Percentiles rank a stretch among this genome's conserved stretches.
Evolutionary conservation across 1,140 invertebrate species (phyloP).

Genomic region (Scaptodrosophila lebanonensis): DNA sequence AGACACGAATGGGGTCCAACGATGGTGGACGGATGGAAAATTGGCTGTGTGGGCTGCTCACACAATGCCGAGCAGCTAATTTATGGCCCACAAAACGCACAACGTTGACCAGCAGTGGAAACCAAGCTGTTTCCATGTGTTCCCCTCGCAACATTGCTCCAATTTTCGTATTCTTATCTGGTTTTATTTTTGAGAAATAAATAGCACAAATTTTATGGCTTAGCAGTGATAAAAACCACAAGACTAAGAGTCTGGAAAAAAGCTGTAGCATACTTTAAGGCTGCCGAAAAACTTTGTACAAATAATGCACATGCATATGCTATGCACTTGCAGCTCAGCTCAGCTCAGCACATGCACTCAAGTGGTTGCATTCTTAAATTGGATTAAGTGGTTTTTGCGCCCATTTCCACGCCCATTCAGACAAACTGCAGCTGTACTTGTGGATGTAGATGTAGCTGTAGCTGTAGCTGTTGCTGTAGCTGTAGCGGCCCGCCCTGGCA

Average conservation of each 20-base stretch:
- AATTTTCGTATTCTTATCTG: slow-evolving; percentile 24
- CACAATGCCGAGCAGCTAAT: slow-evolving; percentile 48
- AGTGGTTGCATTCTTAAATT: slow-evolving; percentile 72
- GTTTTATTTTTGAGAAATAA: slow-evolving; percentile 10
- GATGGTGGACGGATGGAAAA: no score
- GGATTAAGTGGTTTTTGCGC: slow-evolving; percentile 62
- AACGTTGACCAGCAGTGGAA: background rate
- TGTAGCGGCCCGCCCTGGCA: slow-evolving; percentile 17
- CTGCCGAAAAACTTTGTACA: slow-evolving; percentile 13
- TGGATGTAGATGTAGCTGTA: no score
- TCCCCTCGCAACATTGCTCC: slow-evolving; percentile 43
- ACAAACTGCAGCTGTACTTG: background rate
- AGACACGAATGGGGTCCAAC: background rate
- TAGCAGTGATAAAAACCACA: slow-evolving; percentile 39
- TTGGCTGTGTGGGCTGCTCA: slow-evolving; percentile 14
- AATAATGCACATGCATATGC: slow-evolving; percentile 2
- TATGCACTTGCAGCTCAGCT: slow-evolving; percentile 18
- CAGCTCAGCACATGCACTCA: slow-evolving; percentile 41
- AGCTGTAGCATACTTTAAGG: slow-evolving; percentile 36
- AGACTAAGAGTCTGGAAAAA: no score
- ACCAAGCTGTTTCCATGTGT: no score
- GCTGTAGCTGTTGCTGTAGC: no score
- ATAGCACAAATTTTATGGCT: slow-evolving; percentile 43
- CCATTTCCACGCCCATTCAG: background rate
- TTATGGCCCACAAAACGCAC: slow-evolving; percentile 44